These are phyloP conservation scores for Rhopilema esculentum DNA, from an alignment of 30 jellyfish, hydroid and myxozoan species.

Conservation along the genomic window DNA sequence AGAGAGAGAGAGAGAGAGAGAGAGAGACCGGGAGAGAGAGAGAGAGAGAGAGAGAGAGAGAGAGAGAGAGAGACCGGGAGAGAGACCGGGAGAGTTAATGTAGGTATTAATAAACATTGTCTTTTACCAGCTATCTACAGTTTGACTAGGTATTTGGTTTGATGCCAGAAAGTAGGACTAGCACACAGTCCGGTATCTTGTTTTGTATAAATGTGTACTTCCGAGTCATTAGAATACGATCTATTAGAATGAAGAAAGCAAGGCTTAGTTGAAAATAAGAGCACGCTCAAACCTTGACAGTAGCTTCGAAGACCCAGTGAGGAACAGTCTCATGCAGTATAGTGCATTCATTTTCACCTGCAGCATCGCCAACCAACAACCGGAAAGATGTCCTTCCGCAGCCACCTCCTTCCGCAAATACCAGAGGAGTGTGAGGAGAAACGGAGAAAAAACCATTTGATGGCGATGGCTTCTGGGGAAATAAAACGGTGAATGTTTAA, in stretches of 20 bases:
- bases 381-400: conserved; percentile 95
- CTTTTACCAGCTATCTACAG: too few relatives aligned
- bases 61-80: too few relatives aligned
- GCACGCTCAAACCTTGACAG: conserved; percentile 72
- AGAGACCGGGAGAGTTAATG: too few relatives aligned
- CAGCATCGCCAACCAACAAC: conserved; percentile 85
- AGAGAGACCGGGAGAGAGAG: too few relatives aligned
- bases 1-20: too few relatives aligned
- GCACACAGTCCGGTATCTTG: too few relatives aligned
- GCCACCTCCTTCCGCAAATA: conserved; percentile 84
- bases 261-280: neutral
- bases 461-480: conserved; percentile 65
- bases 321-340: conserved; percentile 89
- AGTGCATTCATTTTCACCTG: conserved; percentile 84
- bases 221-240: neutral
- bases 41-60: too few relatives aligned
- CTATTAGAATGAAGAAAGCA: too few relatives aligned
- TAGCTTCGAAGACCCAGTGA: conserved; percentile 85
- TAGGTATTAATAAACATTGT: too few relatives aligned
- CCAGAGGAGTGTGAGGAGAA: conserved; percentile 89
- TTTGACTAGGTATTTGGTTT: too few relatives aligned
- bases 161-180: too few relatives aligned
- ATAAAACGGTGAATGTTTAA: neutral
- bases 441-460: conserved; percentile 77
- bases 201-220: neutral